Percentiles rank a stretch among this genome's conserved stretches.
phyloP scores from a whole-genome alignment of 1,140 invertebrate species.

The Panagrolaimus sp. region DNA sequence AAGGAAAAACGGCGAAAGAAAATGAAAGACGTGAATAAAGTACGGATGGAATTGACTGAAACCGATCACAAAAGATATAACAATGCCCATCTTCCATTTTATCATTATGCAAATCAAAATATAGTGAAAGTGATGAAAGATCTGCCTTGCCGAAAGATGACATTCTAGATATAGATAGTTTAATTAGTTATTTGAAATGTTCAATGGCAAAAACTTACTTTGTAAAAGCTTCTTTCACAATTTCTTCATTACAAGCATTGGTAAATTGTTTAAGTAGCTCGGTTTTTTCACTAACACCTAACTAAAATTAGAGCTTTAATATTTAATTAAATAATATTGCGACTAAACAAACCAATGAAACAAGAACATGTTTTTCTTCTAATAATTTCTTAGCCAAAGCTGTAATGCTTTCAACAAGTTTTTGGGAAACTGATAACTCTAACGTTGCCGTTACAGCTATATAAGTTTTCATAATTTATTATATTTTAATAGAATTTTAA shows the following conservation, averaged over 20 bases:
- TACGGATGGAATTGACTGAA: not conserved
- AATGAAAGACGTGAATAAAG: not conserved
- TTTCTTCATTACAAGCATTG: not conserved
- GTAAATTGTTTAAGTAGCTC: not conserved
- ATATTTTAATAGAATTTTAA: too few relatives aligned
- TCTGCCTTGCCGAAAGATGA: not conserved
- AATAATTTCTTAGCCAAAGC: not conserved
- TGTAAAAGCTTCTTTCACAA: not conserved
- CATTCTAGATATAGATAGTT: too few relatives aligned
- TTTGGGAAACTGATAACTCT: not conserved
- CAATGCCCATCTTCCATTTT: constrained; percentile 14
- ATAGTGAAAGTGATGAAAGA: not conserved
- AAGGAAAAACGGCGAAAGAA: not conserved
- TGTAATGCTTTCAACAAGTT: not conserved
- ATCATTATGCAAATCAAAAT: not conserved
- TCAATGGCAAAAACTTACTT: not conserved
- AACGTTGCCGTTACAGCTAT: constrained; percentile 1
- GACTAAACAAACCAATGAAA: constrained; percentile 3
- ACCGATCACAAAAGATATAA: not conserved
- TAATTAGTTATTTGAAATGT: too few relatives aligned
- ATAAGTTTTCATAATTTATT: constrained; percentile 3
- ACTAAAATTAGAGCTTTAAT: constrained; percentile 12
- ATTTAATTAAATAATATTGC: not conserved
- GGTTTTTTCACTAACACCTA: not conserved
- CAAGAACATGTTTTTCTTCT: constrained; percentile 5